phyloP scores from a whole-genome alignment of 2,113 vertebrate genomes.

The Brienomyrus brachyistius region DNA sequence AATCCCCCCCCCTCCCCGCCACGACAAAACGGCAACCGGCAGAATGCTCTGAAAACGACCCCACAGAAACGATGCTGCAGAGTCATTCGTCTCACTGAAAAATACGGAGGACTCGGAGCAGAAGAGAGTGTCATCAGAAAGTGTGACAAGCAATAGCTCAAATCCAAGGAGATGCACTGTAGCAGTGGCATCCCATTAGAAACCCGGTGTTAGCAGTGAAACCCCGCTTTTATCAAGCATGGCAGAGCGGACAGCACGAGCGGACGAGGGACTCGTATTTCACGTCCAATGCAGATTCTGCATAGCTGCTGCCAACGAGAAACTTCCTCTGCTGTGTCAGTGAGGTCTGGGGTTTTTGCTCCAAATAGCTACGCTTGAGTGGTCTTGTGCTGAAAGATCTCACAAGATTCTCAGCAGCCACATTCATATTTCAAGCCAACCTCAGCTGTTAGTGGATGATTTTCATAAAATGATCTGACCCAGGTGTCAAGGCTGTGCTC shows the following conservation, averaged over 20 bases:
- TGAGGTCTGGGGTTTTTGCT: not conserved
- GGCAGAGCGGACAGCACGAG: not conserved
- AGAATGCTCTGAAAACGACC: not conserved
- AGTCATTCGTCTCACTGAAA: slow-evolving; percentile 16
- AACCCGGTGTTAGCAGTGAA: not conserved
- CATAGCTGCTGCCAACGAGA: not conserved
- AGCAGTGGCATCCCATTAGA: slow-evolving; percentile 3
- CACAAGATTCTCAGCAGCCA: not conserved
- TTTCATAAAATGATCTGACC: not conserved
- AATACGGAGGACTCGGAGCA: slow-evolving; percentile 2
- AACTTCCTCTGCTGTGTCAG: not conserved
- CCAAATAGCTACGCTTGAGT: not conserved
- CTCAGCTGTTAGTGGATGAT: not conserved
- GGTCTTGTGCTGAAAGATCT: not conserved
- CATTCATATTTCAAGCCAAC: not conserved
- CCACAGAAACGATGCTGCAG: not conserved
- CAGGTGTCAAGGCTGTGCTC: not conserved
- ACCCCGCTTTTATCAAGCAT: not conserved
- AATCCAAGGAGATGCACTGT: slow-evolving; percentile 5
- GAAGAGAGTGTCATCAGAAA: slow-evolving; percentile 17
- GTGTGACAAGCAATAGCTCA: slow-evolving; percentile 27
- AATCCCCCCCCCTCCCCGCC: not conserved
- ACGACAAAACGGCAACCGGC: not conserved
- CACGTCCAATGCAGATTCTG: not conserved
- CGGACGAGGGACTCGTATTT: not conserved